Base-by-base conservation (phyloP, 2,888 invertebrate genomes). In the Rhingia campestris region DNA sequence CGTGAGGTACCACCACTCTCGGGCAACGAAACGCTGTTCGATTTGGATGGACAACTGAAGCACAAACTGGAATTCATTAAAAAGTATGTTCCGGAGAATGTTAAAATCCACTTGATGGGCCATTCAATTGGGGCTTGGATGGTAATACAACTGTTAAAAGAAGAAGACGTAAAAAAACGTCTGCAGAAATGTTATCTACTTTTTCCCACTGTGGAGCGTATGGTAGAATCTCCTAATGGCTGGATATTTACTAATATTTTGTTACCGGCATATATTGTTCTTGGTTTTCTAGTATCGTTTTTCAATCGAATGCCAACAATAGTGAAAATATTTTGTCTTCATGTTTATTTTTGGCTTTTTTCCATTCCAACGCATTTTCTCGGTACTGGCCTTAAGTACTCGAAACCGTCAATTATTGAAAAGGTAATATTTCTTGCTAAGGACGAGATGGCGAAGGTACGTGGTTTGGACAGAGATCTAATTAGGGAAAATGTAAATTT, bases 51-150 rank as follows among this genome's bases (percentile, higher is more conserved):
- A 37, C 98, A 98, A 93, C 86, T 91, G 0, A 87, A 88, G 12
- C 91, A 91, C 69, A 91, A 91, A 86, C 76, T 89, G 2, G 90
- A 91, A 63, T 96, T 98, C 89, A 94, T 98, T 73, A 92, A 94
- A 87, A 93, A 94, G 86, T 94, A 94, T 89, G 92, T 97, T 86
- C 96, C 97, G 69, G 91, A 92, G 85, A 92, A 94, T 88, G 94
- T 95, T n/a, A 95, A 93, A 89, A 90, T 98, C 47, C 95, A 97
- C 90, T 91, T 98, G 45, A 93, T 98, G 87, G 97, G 97, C 2
- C 98, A 98, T 92, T 98, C 98, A 0, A 96, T 98, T 88, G 98
- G 98, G 4, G 94, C 95, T 66, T 97, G 97, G 94, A 94, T 97
- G 88, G 93, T 95, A 82, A 89, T 97, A 73, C 95, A 97, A 89